phyloP scores from a whole-genome alignment of 2,113 vertebrate species.

The Pelmatolapia mariae region DNA sequence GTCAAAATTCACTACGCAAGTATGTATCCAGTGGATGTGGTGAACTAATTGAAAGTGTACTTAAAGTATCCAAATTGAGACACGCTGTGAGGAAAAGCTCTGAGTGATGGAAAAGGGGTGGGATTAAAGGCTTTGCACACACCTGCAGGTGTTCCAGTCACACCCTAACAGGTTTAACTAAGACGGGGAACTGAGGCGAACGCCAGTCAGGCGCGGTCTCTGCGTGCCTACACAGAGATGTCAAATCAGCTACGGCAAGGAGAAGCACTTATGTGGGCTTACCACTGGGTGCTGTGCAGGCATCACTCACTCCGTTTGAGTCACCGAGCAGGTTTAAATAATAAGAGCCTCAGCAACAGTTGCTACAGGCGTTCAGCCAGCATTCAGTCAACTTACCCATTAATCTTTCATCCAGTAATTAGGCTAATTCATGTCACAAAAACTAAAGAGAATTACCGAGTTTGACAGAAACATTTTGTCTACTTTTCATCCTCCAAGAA shows the following conservation, averaged over 20 bases:
- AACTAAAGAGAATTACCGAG: background rate
- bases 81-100: background rate
- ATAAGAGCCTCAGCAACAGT: background rate
- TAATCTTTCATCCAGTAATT: background rate
- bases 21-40: background rate
- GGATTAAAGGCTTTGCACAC: background rate
- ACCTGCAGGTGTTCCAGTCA: background rate
- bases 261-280: background rate
- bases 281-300: background rate
- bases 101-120: background rate
- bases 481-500: background rate
- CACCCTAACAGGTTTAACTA: background rate
- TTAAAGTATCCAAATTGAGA: background rate
- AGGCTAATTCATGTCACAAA: background rate
- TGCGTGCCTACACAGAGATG: background rate
- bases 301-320: background rate
- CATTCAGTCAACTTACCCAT: background rate
- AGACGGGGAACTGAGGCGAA: background rate
- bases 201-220: background rate
- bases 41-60: background rate
- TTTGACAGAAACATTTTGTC: background rate
- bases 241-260: background rate
- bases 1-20: background rate
- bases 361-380: background rate
- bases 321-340: background rate